Evolutionary conservation across 2,113 vertebrate genomes (phyloP), one percentile per base, ranked within the genome.

Genomic region (Panthera leo): DNA sequence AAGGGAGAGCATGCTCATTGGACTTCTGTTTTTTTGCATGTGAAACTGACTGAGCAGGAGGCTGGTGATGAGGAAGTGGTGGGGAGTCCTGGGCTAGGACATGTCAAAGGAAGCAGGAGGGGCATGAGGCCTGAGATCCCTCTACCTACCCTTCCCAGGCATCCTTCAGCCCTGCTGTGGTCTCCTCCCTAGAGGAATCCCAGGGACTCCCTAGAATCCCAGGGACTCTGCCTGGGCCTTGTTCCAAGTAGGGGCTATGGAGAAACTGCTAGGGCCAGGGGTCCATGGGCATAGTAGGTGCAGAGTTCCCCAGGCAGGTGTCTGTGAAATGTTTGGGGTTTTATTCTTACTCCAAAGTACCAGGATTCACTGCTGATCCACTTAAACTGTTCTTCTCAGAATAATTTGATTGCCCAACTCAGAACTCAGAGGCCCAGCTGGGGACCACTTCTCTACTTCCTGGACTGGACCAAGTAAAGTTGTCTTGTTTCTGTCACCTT

Each of bases 91-190:
- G 76, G 85, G 45, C 82, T 79, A 48, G 68, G 68, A 92, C 75
- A 94, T 61, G n/a, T 91, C 87, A 86, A 83, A 92, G 86, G 82
- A 45, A 85, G 89, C 39, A 83, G 67, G 68, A 85, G 85, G 61
- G 75, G 70, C 27, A 53, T 79, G 85, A 82, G 58, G 84, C 75
- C 65, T 8, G 39, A 78, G 39, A 25, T 34, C 11, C 45, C 83
- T 76, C 36, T 25, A 91, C 55, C 67, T 75, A n/a, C 53, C 31
- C 23, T 12, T 75, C n/a, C 84, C 58, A 18, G 25, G 51, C 9
- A 14, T 31, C n/a, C n/a, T 25, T 88, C 29, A 12, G 21, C 25
- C 73, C 29, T 2, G 2, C 65, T 23, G 3, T 29, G 48, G 9
- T 86, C 63, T 90, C 31, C 45, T 68, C 13, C 21, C 45, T 45